Evolutionary conservation across 2,797 vertebrate genomes (phyloP).

Genomic region (Calcarius lapponicus): DNA sequence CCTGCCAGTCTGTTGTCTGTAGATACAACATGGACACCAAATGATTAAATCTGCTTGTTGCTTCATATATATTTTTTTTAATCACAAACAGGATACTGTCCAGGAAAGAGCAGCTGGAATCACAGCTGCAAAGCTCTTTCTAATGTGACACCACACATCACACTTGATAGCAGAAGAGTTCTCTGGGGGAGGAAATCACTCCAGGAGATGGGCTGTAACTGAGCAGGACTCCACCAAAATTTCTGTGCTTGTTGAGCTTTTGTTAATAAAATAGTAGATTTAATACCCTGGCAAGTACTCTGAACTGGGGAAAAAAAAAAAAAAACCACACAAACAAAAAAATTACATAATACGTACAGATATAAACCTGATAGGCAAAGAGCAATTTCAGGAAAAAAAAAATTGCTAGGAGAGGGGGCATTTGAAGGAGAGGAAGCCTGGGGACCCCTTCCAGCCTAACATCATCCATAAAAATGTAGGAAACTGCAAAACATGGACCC

Average conservation of each 20-base stretch:
- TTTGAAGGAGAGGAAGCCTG: too few relatives aligned
- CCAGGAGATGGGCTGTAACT: neutral
- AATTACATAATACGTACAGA: too few relatives aligned
- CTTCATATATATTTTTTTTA: neutral
- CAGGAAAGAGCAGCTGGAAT: conserved; percentile 50
- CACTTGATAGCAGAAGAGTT: conserved; percentile 12
- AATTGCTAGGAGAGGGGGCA: too few relatives aligned
- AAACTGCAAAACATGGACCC: too few relatives aligned
- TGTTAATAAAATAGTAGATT: too few relatives aligned
- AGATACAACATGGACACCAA: neutral
- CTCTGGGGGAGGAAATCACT: conserved; percentile 31
- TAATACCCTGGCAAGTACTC: too few relatives aligned
- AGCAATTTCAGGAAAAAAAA: too few relatives aligned
- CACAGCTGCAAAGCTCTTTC: conserved; percentile 46
- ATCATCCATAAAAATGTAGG: too few relatives aligned
- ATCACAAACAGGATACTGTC: neutral
- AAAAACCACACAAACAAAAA: too few relatives aligned
- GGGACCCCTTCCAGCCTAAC: too few relatives aligned
- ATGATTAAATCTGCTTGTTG: neutral
- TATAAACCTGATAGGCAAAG: too few relatives aligned
- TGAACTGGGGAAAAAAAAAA: too few relatives aligned
- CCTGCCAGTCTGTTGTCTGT: neutral
- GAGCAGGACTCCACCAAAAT: neutral
- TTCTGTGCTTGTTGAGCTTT: neutral
- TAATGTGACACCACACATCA: conserved; percentile 30